These are phyloP conservation scores for Dusona sp. DNA, from an alignment of 2,888 invertebrate genomes.

Conservation along the genomic window DNA sequence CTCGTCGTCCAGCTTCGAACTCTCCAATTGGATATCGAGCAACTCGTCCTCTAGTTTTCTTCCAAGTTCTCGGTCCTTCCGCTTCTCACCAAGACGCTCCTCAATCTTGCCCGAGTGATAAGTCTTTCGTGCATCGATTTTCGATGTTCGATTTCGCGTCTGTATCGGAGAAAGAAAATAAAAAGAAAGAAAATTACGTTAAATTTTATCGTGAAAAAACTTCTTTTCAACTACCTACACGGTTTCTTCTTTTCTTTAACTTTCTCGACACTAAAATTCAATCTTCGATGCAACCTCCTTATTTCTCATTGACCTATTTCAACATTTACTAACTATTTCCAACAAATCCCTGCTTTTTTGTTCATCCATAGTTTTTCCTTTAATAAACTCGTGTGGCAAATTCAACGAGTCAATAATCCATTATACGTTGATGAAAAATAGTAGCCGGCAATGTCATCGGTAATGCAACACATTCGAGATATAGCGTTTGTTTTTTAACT, in stretches of 20 bases:
- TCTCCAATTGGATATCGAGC: conserved; percentile 24
- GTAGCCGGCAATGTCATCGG: not conserved
- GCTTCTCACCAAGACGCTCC: conserved; percentile 2
- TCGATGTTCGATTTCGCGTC: conserved; percentile 49
- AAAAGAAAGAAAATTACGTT: not conserved
- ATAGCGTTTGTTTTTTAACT: conserved; percentile 10
- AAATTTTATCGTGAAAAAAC: conserved; percentile 46
- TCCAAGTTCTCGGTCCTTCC: conserved; percentile 24
- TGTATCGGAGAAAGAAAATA: not conserved
- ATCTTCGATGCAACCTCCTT: not conserved
- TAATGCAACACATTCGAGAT: conserved; percentile 5
- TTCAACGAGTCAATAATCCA: not conserved
- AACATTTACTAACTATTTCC: not conserved
- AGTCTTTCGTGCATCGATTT: conserved; percentile 46
- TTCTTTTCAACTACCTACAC: not conserved
- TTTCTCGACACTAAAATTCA: conserved; percentile 15
- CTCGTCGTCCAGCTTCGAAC: conserved; percentile 17
- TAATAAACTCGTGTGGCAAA: not conserved
- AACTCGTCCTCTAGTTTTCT: conserved; percentile 51
- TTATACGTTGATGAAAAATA: not conserved
- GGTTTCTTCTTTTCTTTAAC: not conserved
- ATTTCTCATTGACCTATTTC: conserved; percentile 9
- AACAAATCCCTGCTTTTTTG: not conserved
- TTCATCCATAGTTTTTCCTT: conserved; percentile 15
- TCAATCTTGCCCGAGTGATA: conserved; percentile 41